A percentile compares a stretch with the other conserved stretches of the same genome.
Conservation (phyloP, 2,888 invertebrate species). For the Spisula subtruncata region DNA sequence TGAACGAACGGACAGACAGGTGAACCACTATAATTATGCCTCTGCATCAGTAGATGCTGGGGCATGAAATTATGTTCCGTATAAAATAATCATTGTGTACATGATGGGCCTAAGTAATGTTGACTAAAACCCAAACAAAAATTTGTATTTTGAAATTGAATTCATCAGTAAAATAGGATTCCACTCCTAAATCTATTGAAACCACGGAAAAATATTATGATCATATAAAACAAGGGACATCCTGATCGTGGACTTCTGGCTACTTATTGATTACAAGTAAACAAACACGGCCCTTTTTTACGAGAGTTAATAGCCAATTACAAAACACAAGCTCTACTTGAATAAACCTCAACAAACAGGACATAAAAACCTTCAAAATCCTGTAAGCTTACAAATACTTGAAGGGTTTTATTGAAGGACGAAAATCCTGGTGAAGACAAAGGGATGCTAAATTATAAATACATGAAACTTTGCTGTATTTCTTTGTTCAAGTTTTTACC, state of each 20-base stretch:
- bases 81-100: too few species aligned
- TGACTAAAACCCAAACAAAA: too few species aligned
- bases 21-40: too few species aligned
- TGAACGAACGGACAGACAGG: too few species aligned
- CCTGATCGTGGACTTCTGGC: not conserved
- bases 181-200: too few species aligned
- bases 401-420: not conserved
- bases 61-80: too few species aligned
- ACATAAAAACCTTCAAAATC: not conserved
- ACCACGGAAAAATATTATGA: too few species aligned
- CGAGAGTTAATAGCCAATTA: not conserved
- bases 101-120: too few species aligned
- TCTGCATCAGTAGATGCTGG: too few species aligned
- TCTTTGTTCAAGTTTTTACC: slow-evolving; percentile 24
- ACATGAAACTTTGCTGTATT: slow-evolving; percentile 1
- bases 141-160: too few species aligned
- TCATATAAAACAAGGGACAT: not conserved
- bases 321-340: not conserved
- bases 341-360: slow-evolving; percentile 6
- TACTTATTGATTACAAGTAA: not conserved
- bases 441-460: not conserved
- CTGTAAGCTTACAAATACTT: too few species aligned
- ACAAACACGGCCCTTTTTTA: slow-evolving; percentile 3
- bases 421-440: slow-evolving; percentile 12
- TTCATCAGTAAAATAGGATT: too few species aligned